These are phyloP conservation scores for Tangara arthus DNA, from an alignment of 2,797 vertebrate species.

Conservation along the genomic window DNA sequence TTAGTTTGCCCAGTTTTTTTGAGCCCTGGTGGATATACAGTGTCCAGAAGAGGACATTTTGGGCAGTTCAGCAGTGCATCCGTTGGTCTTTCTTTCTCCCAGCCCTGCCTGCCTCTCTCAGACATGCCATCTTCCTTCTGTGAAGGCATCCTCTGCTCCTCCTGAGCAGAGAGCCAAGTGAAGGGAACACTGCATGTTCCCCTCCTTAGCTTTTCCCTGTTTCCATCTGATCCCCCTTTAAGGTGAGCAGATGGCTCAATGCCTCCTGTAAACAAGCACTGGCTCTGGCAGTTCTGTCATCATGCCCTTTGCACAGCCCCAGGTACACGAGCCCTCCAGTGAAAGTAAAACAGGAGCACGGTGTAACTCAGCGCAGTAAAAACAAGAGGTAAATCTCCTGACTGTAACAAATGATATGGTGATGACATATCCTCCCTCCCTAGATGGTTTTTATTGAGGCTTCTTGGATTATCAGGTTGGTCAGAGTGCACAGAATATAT, in stretches of 20 bases:
- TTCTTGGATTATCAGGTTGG: conserved; percentile 42
- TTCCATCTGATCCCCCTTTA: not conserved
- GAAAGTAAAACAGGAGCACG: not conserved
- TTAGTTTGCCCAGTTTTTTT: not conserved
- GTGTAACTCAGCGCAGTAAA: not conserved
- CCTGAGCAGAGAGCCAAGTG: not conserved
- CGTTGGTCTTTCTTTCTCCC: not conserved
- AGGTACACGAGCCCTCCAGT: not conserved
- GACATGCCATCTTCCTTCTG: not conserved
- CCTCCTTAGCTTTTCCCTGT: not conserved
- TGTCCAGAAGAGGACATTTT: not conserved
- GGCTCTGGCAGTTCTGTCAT: not conserved
- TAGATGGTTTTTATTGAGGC: conserved; percentile 28
- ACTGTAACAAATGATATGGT: not conserved
- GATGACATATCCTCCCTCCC: conserved; percentile 47
- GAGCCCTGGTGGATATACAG: not conserved
- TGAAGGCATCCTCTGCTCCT: not conserved
- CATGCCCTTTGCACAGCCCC: not conserved
- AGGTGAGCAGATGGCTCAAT: not conserved
- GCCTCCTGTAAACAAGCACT: not conserved
- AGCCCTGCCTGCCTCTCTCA: not conserved
- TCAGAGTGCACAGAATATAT: conserved; percentile 48
- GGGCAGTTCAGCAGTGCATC: not conserved
- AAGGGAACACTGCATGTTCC: not conserved
- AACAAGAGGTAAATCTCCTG: conserved; percentile 25